Conservation (phyloP, 1,140 invertebrate species). For the Cydia strobilella region DNA sequence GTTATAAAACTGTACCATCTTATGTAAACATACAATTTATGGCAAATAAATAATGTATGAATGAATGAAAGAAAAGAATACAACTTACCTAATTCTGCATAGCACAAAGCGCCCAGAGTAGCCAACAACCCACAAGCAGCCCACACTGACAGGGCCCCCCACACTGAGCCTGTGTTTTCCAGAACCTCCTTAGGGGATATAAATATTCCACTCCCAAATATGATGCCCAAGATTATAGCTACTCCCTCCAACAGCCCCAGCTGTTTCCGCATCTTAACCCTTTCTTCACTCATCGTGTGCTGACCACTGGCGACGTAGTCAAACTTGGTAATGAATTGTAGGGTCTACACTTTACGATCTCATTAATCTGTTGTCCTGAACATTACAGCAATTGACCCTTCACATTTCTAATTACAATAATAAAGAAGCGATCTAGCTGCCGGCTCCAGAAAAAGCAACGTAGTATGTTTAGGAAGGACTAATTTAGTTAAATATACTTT, state of each 20-base stretch:
- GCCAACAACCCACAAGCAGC: conserved; percentile 91
- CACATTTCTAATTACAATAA: conserved; percentile 43
- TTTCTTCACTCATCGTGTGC: conserved; percentile 68
- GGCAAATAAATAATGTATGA: too few species aligned
- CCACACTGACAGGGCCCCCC: conserved; percentile 94
- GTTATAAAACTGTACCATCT: too few species aligned
- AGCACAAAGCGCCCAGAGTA: conserved; percentile 95
- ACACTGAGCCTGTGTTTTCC: conserved; percentile 91
- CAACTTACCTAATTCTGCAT: conserved; percentile 94
- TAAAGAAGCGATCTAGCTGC: conserved; percentile 34
- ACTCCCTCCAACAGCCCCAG: conserved; percentile 92
- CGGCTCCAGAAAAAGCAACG: neutral
- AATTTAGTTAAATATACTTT: neutral
- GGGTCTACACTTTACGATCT: neutral
- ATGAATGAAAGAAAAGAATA: conserved; percentile 28
- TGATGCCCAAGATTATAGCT: conserved; percentile 93
- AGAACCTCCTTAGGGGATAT: conserved; percentile 97
- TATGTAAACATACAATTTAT: too few species aligned
- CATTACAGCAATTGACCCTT: conserved; percentile 44
- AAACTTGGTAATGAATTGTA: neutral
- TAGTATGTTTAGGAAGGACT: neutral
- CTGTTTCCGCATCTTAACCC: conserved; percentile 88
- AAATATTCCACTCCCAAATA: conserved; percentile 96
- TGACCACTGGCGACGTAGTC: neutral
- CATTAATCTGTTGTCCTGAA: conserved; percentile 5